Conservation (phyloP, 35 echinoderm and acorn worm genomes). For the Lytechinus pictus region DNA sequence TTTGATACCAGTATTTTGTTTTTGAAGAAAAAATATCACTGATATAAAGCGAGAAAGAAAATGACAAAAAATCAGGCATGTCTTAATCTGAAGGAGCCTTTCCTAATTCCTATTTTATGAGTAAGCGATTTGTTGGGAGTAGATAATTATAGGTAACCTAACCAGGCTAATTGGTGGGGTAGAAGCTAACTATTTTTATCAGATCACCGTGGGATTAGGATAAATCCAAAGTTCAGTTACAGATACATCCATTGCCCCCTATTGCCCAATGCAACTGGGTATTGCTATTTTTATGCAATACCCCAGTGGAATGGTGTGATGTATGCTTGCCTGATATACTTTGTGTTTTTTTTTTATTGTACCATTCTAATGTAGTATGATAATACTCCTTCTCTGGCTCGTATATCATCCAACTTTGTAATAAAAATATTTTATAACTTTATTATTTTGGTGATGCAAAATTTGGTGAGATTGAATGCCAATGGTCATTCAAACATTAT, state of each 20-base stretch:
- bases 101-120: not conserved
- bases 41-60: not conserved
- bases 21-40: not conserved
- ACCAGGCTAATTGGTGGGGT: not conserved
- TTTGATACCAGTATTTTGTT: too few relatives aligned
- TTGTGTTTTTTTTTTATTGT: too few relatives aligned
- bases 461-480: too few relatives aligned
- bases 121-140: not conserved
- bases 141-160: slow-evolving; percentile 14
- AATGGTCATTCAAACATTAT: too few relatives aligned
- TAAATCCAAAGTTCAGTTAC: not conserved
- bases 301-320: too few relatives aligned
- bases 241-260: not conserved
- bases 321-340: too few relatives aligned
- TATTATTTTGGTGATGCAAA: too few relatives aligned
- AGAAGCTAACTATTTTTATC: not conserved
- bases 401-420: too few relatives aligned
- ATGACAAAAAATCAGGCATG: not conserved
- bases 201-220: not conserved
- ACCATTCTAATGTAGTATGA: too few relatives aligned
- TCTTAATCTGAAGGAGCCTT: not conserved
- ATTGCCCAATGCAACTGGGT: not conserved
- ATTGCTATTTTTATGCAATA: not conserved
- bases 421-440: too few relatives aligned
- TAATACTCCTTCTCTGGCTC: too few relatives aligned